A percentile compares a stretch with the other conserved stretches of the same genome.
These are phyloP conservation scores for Eptesicus fuscus DNA, from an alignment of 2,113 vertebrate genomes.

Conservation along the genomic window DNA sequence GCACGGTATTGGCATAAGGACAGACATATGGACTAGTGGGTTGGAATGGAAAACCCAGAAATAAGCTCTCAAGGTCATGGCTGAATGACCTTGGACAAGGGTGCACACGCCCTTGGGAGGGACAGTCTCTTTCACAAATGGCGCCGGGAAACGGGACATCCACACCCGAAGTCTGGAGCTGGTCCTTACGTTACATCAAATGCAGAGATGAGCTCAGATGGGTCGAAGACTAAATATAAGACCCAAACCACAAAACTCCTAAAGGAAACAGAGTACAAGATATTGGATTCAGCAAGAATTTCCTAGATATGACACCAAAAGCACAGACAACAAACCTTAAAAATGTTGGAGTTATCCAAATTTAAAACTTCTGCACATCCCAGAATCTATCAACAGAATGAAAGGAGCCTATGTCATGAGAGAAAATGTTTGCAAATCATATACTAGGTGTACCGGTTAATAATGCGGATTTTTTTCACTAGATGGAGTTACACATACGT, in stretches of 20 bases:
- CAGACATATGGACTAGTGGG: accelerated
- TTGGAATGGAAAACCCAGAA: accelerated
- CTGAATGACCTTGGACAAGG: not conserved
- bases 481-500: too few species aligned
- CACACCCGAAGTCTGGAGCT: accelerated
- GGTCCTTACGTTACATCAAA: accelerated
- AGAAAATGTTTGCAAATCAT: accelerated
- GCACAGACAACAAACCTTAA: not conserved
- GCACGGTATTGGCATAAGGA: accelerated
- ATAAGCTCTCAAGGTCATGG: accelerated
- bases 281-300: not conserved
- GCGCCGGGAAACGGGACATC: accelerated
- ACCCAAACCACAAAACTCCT: not conserved
- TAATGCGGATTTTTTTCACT: too few species aligned
- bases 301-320: not conserved
- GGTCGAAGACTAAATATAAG: not conserved
- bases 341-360: not conserved
- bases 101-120: accelerated
- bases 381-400: not conserved
- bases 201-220: not conserved
- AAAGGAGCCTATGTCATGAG: accelerated
- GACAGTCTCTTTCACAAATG: accelerated
- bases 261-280: not conserved
- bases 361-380: not conserved
- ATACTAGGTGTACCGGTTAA: too few species aligned